Evolutionary conservation across 2,888 invertebrate species (phyloP).

Genomic region (Boloria selene): DNA sequence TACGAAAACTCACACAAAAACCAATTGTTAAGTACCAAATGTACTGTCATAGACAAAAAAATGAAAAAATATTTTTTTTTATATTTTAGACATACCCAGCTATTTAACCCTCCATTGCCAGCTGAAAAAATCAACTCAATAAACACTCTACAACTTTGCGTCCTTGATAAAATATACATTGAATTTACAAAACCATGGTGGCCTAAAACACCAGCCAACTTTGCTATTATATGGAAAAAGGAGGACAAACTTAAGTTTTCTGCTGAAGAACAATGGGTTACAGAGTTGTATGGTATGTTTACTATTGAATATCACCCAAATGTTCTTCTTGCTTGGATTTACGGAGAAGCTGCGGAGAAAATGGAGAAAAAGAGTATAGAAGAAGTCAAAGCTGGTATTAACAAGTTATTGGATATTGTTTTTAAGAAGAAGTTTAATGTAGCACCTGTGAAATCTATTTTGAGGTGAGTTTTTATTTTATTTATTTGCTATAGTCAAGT

Average conservation of each 20-base stretch:
- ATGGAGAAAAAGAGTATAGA: constrained; percentile 83
- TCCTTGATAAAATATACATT: constrained; percentile 87
- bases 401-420: constrained; percentile 79
- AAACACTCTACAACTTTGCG: constrained; percentile 84
- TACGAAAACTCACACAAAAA: no score
- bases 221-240: constrained; percentile 82
- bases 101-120: constrained; percentile 84
- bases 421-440: constrained; percentile 76
- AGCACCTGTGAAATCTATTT: constrained; percentile 74
- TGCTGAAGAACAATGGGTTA: constrained; percentile 80
- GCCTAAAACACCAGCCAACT: constrained; percentile 71
- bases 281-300: constrained; percentile 51
- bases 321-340: constrained; percentile 85
- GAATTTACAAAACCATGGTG: constrained; percentile 86
- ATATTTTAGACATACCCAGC: constrained; percentile 62
- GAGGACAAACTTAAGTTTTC: constrained; percentile 76
- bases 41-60: no score
- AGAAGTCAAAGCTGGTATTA: constrained; percentile 78
- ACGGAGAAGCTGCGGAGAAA: constrained; percentile 82
- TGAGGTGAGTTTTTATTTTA: constrained; percentile 67
- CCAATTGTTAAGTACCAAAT: no score
- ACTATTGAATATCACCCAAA: constrained; percentile 78
- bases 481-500: no score
- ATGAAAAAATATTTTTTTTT: constrained; percentile 1
- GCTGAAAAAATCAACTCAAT: constrained; percentile 80